Evolutionary conservation across 2,888 invertebrate species (phyloP), one percentile per base, ranked within the genome.

Genomic region (Cephalotes varians): DNA sequence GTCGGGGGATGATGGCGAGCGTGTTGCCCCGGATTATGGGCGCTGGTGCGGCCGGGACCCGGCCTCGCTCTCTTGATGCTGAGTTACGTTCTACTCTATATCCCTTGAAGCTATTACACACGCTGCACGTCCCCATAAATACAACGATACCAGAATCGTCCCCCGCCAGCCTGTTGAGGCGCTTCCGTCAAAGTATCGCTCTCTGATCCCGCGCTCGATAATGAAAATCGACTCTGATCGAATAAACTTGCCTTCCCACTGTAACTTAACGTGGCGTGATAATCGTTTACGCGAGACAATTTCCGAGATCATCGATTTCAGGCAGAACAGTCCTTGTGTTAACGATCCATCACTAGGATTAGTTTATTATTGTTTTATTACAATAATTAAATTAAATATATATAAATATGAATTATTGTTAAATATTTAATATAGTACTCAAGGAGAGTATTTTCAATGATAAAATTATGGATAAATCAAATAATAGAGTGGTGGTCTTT

Each of bases 81-180:
- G 94, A 94, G 93, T 94, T 94, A 94, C 94, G 93, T 92, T 88
- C 91, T 84, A 82, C 80, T 89, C 92, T 94, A 93, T 94, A 94
- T 94, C 94, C 94, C 92, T 88, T 79, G 90, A 89, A 92, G 91
- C 94, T 92, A 93, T 93, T 93, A 92, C 92, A 89, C 86, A 86
- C 89, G 74, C 85, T 74, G 72, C 79, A 83, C 89, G 88, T 85
- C 87, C 89, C 88, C 90, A 89, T 92, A 92, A 92, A 93, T 92
- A 93, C 86, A 62, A 81, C 74, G 81, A 28, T 28, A 67, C 21
- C 18, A 37, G 74, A 76, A 84, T 84, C 84, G 69, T 82, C 31
- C 64, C 47, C 62, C 65, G 82, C 84, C 88, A 69, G 72, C 73
- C 69, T 12, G 56, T 60, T 76, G 67, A 64, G 56, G 31, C 58